Evolutionary conservation across 2,113 vertebrate genomes (phyloP), one percentile per base, ranked within the genome.

Genomic region (Chionomys nivalis): DNA sequence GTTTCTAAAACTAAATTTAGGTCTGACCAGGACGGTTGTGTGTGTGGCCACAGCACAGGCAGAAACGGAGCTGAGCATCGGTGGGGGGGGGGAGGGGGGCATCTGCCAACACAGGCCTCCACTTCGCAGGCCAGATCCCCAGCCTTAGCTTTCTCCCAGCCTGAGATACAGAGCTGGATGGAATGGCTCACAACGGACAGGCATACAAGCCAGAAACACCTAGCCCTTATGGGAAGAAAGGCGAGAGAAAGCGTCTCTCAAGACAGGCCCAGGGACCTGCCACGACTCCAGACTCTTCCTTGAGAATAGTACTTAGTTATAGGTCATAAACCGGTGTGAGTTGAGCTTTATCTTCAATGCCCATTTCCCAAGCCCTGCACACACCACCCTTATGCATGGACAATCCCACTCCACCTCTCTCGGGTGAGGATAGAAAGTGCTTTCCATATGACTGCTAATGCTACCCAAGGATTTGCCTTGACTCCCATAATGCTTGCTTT

Each of bases 1-100:
- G 19, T 77, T 96, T 94, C 86, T 77, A 88, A 94, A 76, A 91
- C 68, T 88, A 9, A 68, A 93, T 79, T 90, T n/a, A 47, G 85
- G 47, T 75, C 63, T 36, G 26, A 94, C 81, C 73, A 73, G 0
- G 26, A 36, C 28, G 52, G 33, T 21, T 78, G 70, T 13, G 47
- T 16, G 19, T 47, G 28, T 52, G 66, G 49, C 70, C 92, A 26
- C 79, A n/a, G 11, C 24, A 39, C 72, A 65, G 73, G 79, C 16
- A 89, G 78, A 58, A 33, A 10, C 42, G 13, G 58, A 8, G 8
- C 0, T 19, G 36, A 55, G 36, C 39, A 4, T 23, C 21, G 52
- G 52, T 91, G 55, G 14, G 70, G 66, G 65, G 13, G 66, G 31
- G 19, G 12, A 14, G 63, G 7, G 19, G 26, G 63, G 66, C 31